These are phyloP conservation scores for Apodemia mormo DNA, from an alignment of 2,888 invertebrate species.

Conservation along the genomic window DNA sequence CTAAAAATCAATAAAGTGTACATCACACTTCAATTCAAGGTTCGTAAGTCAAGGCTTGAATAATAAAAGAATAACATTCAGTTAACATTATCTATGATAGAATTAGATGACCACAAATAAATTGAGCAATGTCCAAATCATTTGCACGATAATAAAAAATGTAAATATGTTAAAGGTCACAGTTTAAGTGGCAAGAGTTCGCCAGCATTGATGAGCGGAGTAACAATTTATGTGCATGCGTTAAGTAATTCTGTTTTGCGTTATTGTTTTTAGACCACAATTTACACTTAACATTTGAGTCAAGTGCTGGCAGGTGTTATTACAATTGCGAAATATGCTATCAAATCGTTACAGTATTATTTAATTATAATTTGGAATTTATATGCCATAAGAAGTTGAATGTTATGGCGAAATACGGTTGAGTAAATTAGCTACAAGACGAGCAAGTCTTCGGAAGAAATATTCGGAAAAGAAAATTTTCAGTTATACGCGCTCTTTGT, in stretches of 20 bases:
- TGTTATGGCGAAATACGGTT: neutral
- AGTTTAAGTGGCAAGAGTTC: conserved; percentile 9
- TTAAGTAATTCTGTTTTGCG: conserved; percentile 10
- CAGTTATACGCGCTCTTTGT: no score
- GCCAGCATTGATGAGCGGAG: neutral
- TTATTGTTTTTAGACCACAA: conserved; percentile 14
- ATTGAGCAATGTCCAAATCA: conserved; percentile 22
- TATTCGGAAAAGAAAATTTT: no score
- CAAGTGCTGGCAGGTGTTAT: neutral
- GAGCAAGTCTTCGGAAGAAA: no score
- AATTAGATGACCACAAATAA: conserved; percentile 4
- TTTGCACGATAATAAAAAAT: conserved; percentile 25
- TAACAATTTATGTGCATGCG: conserved; percentile 10
- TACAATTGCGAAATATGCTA: conserved; percentile 1
- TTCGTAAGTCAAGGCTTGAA: conserved; percentile 7
- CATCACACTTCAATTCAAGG: conserved; percentile 4
- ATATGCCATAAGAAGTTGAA: neutral
- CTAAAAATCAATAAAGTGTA: neutral
- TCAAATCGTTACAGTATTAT: neutral
- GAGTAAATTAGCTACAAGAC: no score
- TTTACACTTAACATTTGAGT: conserved; percentile 12
- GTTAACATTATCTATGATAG: neutral
- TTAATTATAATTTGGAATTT: conserved; percentile 5
- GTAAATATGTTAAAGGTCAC: conserved; percentile 27
- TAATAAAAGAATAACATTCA: neutral